phyloP scores from a whole-genome alignment of 2,113 vertebrate species.

The Leucopsar rothschildi region DNA sequence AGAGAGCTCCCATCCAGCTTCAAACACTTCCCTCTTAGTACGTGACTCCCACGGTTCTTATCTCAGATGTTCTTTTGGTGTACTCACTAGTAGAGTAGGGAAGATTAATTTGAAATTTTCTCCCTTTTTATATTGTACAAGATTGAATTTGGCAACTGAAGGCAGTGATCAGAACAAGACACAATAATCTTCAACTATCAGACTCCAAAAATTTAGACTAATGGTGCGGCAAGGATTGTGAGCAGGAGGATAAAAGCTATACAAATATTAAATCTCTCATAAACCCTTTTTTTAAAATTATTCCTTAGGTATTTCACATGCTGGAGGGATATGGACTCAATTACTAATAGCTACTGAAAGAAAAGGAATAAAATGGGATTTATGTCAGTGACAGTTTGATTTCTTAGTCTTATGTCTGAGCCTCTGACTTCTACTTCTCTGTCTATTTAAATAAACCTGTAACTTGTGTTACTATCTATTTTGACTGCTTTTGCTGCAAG shows the following conservation, averaged over 20 bases:
- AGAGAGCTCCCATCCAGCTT: neutral
- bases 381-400: neutral
- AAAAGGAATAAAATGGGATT: neutral
- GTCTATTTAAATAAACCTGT: neutral
- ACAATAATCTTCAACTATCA: neutral
- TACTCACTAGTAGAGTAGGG: neutral
- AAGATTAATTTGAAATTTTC: neutral
- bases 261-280: neutral
- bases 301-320: neutral
- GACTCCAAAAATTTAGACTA: neutral
- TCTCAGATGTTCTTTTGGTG: neutral
- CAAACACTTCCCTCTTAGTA: neutral
- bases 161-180: neutral
- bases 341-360: neutral
- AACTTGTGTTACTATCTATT: neutral
- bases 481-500: neutral
- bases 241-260: neutral
- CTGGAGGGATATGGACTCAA: neutral
- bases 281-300: neutral
- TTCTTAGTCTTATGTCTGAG: neutral
- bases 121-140: neutral
- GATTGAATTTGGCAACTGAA: neutral
- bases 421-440: neutral
- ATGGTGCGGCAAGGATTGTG: neutral
- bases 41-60: fast-evolving